Base-by-base conservation (phyloP, 2,113 vertebrate species). In the Etia nguti region DNA sequence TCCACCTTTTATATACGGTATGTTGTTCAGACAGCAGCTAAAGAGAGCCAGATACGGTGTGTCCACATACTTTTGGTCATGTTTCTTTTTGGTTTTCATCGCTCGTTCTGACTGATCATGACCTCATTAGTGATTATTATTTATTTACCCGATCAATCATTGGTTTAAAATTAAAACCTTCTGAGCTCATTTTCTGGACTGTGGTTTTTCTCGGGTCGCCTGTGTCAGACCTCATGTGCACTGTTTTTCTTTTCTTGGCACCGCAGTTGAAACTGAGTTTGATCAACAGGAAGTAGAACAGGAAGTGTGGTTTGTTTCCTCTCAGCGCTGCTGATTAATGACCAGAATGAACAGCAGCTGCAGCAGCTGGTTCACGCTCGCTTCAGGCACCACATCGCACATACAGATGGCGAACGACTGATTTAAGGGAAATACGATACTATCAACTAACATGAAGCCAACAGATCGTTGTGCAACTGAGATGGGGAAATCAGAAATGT, bases 221-320 rank as follows among this genome's bases (percentile, higher is more conserved):
- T 65, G 31, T 65, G 31, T 38, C 62, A 41, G n/a, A 41, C 20
- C 20, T 70, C 22, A 24, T 46, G 22, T 43, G 22, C 34, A 18
- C 3, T 5, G 3, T 80, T 31, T 2, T 4, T 81, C 20, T 70
- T 18, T 70, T 52, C 26, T 31, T 81, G 48, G n/a, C 34, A 18
- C 22, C 1, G 18, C 16, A 20, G 43, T 31, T 70, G 73, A 65
- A 46, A 65, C 81, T 8, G 4, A 36, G 13, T 68, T 87, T 83
- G 52, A 91, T 94, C 88, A 92, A 95, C 95, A 96, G 95, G 94
- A 96, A 96, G 88, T 79, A 68, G 79, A 90, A 82, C 82, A 92
- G 94, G 95, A 96, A 95, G 94, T 95, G 56, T 48, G 77, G 59
- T 82, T 83, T 80, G 81, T 94, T 92, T 88, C 89, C 70, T 82